phyloP scores from a whole-genome alignment of 2,888 invertebrate genomes.

The Hypolimnas misippus region DNA sequence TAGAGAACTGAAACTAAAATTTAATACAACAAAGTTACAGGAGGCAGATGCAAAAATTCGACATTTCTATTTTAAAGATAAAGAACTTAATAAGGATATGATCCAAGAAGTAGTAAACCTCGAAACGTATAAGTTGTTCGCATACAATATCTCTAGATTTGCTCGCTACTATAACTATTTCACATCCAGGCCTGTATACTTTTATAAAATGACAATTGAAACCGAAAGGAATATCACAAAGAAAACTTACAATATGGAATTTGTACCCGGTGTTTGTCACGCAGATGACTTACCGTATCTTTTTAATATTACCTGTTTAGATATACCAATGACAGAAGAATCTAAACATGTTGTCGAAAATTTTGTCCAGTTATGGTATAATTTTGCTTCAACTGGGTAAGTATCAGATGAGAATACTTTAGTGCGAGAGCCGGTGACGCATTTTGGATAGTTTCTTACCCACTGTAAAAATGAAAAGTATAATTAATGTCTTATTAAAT shows the following conservation, averaged over 20 bases:
- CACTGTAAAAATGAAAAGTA: neutral
- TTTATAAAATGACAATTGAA: slow-evolving; percentile 71
- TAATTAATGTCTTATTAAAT: too few species aligned
- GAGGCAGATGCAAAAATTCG: slow-evolving; percentile 62
- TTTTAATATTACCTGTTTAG: slow-evolving; percentile 66
- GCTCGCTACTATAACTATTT: slow-evolving; percentile 59
- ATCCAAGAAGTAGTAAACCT: slow-evolving; percentile 61
- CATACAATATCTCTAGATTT: slow-evolving; percentile 67
- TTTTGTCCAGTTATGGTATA: slow-evolving; percentile 66
- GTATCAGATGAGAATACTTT: neutral
- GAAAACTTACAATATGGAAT: slow-evolving; percentile 65
- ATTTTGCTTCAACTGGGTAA: slow-evolving; percentile 70
- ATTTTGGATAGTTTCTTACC: neutral
- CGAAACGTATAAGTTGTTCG: slow-evolving; percentile 66
- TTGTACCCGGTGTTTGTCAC: slow-evolving; percentile 69
- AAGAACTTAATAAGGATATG: slow-evolving; percentile 54
- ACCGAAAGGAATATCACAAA: slow-evolving; percentile 72
- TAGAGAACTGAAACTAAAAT: slow-evolving; percentile 68
- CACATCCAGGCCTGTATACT: slow-evolving; percentile 57
- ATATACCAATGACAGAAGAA: slow-evolving; percentile 66
- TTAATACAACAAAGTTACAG: slow-evolving; percentile 53
- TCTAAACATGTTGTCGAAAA: slow-evolving; percentile 58
- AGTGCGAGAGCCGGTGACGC: neutral
- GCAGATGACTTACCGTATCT: slow-evolving; percentile 71
- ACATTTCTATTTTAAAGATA: slow-evolving; percentile 63